These are phyloP conservation scores for Girardia tigrina DNA, from an alignment of 2,888 invertebrate species.

Conservation along the genomic window DNA sequence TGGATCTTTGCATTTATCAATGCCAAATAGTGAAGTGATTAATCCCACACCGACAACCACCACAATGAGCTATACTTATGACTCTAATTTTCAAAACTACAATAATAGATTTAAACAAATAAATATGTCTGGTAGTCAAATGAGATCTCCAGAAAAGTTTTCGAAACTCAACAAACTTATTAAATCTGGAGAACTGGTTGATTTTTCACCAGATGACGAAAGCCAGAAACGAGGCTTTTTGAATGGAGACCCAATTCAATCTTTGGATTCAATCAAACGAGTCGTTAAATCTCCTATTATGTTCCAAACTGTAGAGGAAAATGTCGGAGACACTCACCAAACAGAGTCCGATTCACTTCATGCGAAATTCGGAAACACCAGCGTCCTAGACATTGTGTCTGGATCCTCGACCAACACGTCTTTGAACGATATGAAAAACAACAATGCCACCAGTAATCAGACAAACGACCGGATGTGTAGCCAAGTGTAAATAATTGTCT, in stretches of 20 bases:
- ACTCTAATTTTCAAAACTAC: neutral
- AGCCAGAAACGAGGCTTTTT: neutral
- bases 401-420: too few relatives aligned
- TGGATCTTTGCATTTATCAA: neutral
- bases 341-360: neutral
- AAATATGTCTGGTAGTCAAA: neutral
- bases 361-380: neutral
- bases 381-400: neutral
- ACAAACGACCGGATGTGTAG: neutral
- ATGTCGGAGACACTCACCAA: neutral
- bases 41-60: neutral
- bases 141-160: neutral
- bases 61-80: neutral
- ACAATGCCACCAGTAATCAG: neutral
- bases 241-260: neutral
- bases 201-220: neutral
- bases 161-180: neutral
- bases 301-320: neutral
- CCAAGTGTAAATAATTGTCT: constrained; percentile 23
- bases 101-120: neutral
- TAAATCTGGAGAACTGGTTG: neutral
- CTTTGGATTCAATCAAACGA: neutral
- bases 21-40: neutral
- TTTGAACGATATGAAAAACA: neutral
- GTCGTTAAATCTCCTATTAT: neutral